These are phyloP conservation scores for Philopedon plagiatum DNA, from an alignment of 2,888 invertebrate genomes.

Conservation along the genomic window DNA sequence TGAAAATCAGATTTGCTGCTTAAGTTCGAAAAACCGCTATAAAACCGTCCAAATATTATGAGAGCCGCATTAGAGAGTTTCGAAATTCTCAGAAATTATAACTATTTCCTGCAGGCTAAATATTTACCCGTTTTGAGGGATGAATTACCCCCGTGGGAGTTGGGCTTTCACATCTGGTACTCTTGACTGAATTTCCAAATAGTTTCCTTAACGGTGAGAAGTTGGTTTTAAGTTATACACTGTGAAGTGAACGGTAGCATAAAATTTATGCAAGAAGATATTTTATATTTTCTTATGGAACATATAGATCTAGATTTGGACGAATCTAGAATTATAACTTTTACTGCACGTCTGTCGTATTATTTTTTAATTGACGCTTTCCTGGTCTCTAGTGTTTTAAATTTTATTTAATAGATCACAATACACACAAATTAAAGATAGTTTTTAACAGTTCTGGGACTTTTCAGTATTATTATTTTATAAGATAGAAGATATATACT, in stretches of 20 bases:
- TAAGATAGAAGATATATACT: no score
- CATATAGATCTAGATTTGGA: no score
- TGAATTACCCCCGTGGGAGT: background rate
- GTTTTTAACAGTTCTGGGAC: no score
- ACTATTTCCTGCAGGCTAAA: constrained; percentile 26
- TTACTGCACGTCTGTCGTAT: no score
- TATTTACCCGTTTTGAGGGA: constrained; percentile 24
- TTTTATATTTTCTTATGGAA: no score
- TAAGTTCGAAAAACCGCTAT: background rate
- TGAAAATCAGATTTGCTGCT: background rate
- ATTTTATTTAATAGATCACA: no score
- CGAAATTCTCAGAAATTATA: constrained; percentile 16
- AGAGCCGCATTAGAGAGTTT: background rate
- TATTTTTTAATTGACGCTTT: no score
- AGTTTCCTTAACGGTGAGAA: background rate
- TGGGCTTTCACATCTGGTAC: constrained; percentile 22
- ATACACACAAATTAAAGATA: no score
- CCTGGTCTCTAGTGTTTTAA: no score
- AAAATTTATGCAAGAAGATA: background rate
- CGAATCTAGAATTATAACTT: no score
- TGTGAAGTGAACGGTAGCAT: background rate
- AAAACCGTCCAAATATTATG: constrained; percentile 13
- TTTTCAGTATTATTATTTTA: no score
- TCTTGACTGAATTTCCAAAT: constrained; percentile 19
- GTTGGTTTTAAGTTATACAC: background rate